These are phyloP conservation scores for Tapera naevia DNA, from an alignment of 2,797 vertebrate species.

Conservation along the genomic window DNA sequence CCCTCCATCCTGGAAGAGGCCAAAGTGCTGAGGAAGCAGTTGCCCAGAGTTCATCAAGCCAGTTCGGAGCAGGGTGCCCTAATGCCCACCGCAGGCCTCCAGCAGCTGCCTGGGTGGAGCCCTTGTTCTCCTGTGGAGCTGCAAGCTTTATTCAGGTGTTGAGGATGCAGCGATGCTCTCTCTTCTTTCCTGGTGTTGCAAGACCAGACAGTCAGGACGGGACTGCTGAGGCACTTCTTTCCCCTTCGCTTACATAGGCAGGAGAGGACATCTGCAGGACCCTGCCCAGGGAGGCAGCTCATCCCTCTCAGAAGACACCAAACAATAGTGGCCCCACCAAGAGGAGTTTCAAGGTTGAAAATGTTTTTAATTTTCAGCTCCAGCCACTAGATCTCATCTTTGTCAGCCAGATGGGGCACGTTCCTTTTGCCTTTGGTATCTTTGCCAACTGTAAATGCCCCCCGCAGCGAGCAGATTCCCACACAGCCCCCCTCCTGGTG, in stretches of 20 bases:
- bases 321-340: neutral
- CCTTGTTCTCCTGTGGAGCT: neutral
- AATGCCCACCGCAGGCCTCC: neutral
- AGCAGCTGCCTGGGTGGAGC: neutral
- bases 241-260: neutral
- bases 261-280: neutral
- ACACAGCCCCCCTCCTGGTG: neutral
- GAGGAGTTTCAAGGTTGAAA: neutral
- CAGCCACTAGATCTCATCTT: neutral
- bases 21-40: neutral
- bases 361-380: neutral
- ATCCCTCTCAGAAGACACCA: neutral
- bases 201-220: neutral
- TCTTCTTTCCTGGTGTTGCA: neutral
- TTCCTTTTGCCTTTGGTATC: neutral
- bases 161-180: rapidly evolving
- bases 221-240: neutral
- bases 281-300: neutral
- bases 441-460: neutral
- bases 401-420: neutral
- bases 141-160: neutral
- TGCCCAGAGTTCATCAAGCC: neutral
- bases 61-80: neutral
- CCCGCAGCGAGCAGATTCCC: neutral
- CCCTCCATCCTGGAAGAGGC: neutral